Evolutionary conservation across 2,113 vertebrate genomes (phyloP).

Genomic region (Procapra przewalskii): DNA sequence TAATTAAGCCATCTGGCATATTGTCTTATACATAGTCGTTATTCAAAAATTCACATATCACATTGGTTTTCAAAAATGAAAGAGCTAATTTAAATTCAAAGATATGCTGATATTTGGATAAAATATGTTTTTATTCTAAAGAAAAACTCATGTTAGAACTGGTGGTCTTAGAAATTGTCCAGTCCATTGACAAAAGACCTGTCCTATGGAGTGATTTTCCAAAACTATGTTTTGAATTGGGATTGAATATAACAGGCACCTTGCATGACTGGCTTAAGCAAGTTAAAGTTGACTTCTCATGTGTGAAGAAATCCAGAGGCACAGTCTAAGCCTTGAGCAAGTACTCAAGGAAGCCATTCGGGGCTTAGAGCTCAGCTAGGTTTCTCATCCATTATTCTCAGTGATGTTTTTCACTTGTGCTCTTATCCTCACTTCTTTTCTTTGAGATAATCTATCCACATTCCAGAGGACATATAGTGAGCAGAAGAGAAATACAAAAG

Average conservation of each 20-base stretch:
- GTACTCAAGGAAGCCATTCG: not conserved
- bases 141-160: not conserved
- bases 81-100: conserved; percentile 26
- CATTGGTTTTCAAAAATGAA: conserved; percentile 25
- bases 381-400: not conserved
- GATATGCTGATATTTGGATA: not conserved
- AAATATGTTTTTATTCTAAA: conserved; percentile 32
- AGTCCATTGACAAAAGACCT: not conserved
- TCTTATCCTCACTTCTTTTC: not conserved
- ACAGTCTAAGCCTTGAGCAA: not conserved
- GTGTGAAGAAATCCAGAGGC: not conserved
- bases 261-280: not conserved
- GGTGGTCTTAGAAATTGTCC: not conserved
- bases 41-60: conserved; percentile 25
- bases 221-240: not conserved
- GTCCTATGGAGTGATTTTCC: not conserved
- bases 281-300: not conserved
- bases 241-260: not conserved
- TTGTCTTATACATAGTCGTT: not conserved
- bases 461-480: not conserved
- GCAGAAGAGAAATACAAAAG: not conserved
- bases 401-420: not conserved
- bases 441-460: not conserved
- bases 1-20: conserved; percentile 53
- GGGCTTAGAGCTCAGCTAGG: not conserved